phyloP scores from a whole-genome alignment of 2,113 vertebrate genomes.

The Lepus europaeus region DNA sequence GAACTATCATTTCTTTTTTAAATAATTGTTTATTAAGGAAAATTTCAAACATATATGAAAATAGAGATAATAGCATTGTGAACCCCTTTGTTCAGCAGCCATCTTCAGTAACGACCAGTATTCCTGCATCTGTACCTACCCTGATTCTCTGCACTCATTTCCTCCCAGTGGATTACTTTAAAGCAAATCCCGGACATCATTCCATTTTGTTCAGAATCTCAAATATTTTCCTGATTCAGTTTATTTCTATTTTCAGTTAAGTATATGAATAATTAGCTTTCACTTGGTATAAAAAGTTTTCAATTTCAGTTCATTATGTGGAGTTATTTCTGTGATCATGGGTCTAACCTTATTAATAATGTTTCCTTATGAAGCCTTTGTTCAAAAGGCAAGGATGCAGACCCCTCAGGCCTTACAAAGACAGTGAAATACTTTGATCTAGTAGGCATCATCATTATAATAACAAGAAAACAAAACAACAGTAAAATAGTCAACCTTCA shows the following conservation, averaged over 20 bases:
- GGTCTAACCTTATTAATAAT: not conserved
- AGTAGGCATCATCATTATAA: not conserved
- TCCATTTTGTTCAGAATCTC: slow-evolving; percentile 5
- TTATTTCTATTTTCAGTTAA: not conserved
- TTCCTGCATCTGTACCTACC: not conserved
- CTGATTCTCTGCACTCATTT: not conserved
- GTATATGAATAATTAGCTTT: not conserved
- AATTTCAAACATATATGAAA: too few species aligned
- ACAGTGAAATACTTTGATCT: not conserved
- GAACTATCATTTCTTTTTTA: not conserved
- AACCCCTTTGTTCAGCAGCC: not conserved
- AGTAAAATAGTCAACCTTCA: slow-evolving; percentile 4
- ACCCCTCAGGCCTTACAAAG: not conserved
- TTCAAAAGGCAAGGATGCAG: not conserved
- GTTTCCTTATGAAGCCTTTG: not conserved
- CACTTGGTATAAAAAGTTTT: not conserved
- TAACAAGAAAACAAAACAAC: not conserved
- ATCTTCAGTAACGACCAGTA: not conserved
- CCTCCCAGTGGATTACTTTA: not conserved
- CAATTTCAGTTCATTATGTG: not conserved
- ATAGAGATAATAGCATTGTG: too few species aligned
- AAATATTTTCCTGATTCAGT: not conserved
- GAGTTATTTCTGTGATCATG: not conserved
- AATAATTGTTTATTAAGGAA: too few species aligned
- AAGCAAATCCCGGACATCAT: too few species aligned